Evolutionary conservation across 2,888 invertebrate genomes (phyloP).

Genomic region (Ctenicera cuprea): DNA sequence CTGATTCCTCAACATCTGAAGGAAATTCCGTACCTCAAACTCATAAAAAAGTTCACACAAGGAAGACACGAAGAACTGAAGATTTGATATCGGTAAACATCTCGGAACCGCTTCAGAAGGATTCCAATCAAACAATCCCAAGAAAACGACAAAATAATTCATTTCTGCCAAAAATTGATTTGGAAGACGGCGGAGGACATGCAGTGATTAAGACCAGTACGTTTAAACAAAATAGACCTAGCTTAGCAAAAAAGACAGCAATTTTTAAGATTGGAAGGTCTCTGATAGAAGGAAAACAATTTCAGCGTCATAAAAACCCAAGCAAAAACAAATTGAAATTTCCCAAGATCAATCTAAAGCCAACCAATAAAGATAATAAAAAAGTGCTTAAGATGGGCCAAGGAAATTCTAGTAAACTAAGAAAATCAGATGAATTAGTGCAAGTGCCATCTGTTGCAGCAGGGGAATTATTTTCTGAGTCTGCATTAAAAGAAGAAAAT

Average conservation of each 20-base stretch:
- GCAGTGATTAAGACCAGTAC: no score
- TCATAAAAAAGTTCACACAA: neutral
- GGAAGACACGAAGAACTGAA: neutral
- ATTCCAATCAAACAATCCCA: neutral
- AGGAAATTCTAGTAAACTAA: neutral
- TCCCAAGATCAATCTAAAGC: neutral
- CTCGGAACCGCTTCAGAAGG: no score
- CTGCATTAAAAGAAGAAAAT: no score
- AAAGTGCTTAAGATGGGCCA: neutral
- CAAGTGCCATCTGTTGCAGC: neutral
- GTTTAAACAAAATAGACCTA: neutral
- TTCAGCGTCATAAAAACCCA: neutral
- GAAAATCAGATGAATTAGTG: neutral
- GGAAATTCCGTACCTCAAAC: neutral
- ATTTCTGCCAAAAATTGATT: constrained; percentile 20
- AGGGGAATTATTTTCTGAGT: neutral
- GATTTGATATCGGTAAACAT: neutral
- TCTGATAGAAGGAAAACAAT: neutral
- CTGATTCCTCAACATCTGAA: neutral
- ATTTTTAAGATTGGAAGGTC: neutral
- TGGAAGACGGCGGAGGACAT: neutral
- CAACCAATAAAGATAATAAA: neutral
- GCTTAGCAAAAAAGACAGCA: neutral
- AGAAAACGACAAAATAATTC: neutral
- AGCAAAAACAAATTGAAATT: neutral